Evolutionary conservation across 1,140 invertebrate species (phyloP).

Genomic region (Danaus melanippus): DNA sequence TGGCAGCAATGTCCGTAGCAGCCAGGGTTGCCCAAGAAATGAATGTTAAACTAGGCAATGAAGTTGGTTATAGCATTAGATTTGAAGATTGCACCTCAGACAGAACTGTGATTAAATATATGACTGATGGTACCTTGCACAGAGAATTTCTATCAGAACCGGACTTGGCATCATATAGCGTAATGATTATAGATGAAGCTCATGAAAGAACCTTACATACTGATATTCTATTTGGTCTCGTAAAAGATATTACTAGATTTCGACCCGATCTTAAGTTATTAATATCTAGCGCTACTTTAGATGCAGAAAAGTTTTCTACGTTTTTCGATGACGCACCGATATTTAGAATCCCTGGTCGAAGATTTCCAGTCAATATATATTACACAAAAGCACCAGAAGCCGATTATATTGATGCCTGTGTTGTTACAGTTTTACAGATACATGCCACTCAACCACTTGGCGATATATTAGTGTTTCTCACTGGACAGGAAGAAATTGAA

Average conservation of each 20-base stretch:
- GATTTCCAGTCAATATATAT: conserved; percentile 95
- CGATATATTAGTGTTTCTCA: conserved; percentile 97
- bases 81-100: conserved; percentile 99
- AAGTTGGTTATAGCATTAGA: conserved; percentile 99
- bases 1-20: conserved; percentile 99
- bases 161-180: conserved; percentile 94
- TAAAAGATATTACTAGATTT: conserved; percentile 98
- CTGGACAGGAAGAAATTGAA: conserved; percentile 97
- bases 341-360: conserved; percentile 93
- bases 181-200: conserved; percentile 99
- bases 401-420: conserved; percentile 97
- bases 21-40: conserved; percentile 99
- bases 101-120: conserved; percentile 98
- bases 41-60: conserved; percentile 97
- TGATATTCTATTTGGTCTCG: conserved; percentile 97
- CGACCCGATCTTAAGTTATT: conserved; percentile 95
- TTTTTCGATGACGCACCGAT: conserved; percentile 99
- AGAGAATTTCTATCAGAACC: conserved; percentile 98
- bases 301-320: conserved; percentile 97
- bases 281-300: conserved; percentile 98
- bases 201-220: conserved; percentile 98
- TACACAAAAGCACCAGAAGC: conserved; percentile 99
- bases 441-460: conserved; percentile 96
- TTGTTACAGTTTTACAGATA: conserved; percentile 97
- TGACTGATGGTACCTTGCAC: conserved; percentile 99